phyloP scores from a whole-genome alignment of 2,797 vertebrate species.

The Myotis vivesi region DNA sequence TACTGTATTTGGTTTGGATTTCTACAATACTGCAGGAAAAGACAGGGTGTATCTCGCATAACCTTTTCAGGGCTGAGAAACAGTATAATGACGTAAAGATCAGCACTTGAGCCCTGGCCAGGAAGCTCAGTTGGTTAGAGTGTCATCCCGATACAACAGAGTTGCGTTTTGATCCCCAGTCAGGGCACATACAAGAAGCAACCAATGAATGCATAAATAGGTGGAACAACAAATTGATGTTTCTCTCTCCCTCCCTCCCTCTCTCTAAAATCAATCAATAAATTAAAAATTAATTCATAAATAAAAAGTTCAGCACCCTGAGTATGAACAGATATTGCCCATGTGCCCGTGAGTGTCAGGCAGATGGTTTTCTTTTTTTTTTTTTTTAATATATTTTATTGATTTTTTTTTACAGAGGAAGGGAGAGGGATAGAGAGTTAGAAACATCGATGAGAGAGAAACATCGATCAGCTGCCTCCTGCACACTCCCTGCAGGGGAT shows the following conservation, averaged over 20 bases:
- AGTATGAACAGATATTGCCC: background rate
- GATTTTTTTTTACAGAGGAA: too few species aligned
- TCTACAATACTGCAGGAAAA: background rate
- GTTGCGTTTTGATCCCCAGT: background rate
- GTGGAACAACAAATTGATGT: background rate
- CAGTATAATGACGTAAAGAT: background rate
- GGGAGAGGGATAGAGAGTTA: too few species aligned
- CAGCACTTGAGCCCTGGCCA: background rate
- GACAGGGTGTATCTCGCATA: background rate
- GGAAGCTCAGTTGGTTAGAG: background rate
- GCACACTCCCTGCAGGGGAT: too few species aligned
- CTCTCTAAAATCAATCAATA: background rate
- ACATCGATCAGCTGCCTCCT: too few species aligned
- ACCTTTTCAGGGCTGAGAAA: background rate
- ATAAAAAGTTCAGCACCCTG: background rate
- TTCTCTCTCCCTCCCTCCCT: background rate
- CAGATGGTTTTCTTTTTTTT: too few species aligned
- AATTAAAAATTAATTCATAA: background rate
- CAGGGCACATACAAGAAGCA: background rate
- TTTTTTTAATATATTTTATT: too few species aligned
- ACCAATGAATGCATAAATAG: background rate
- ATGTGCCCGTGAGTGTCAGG: background rate
- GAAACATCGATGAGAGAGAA: too few species aligned
- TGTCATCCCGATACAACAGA: background rate
- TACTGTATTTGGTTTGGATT: background rate